Conservation (phyloP, 2,888 invertebrate species). For the Cistogaster globosa region DNA sequence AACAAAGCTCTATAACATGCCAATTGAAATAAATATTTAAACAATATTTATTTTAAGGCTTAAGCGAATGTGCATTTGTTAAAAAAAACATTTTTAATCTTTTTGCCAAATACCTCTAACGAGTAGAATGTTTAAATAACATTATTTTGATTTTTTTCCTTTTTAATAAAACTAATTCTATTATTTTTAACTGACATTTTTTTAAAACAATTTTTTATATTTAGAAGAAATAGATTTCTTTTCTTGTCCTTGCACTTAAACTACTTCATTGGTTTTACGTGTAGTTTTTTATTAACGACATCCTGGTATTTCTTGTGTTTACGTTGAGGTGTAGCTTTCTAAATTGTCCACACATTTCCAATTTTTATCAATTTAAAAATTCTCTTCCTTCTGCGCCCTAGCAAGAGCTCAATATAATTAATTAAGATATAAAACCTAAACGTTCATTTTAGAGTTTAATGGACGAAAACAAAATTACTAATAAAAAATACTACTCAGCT, state of each 20-base stretch:
- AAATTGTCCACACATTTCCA: too few species aligned
- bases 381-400: too few species aligned
- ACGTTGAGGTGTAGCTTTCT: too few species aligned
- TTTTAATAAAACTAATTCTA: too few species aligned
- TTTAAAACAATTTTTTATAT: too few species aligned
- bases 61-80: conserved; percentile 26
- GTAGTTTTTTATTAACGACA: too few species aligned
- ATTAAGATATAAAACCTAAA: background rate
- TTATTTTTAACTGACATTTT: too few species aligned
- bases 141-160: background rate
- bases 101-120: conserved; percentile 33
- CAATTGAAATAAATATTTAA: conserved; percentile 2
- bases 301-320: too few species aligned
- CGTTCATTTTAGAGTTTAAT: background rate
- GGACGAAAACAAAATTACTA: background rate
- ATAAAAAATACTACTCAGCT: background rate
- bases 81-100: conserved; percentile 57
- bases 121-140: background rate
- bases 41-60: conserved; percentile 61
- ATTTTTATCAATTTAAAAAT: too few species aligned
- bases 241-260: too few species aligned
- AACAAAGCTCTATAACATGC: background rate
- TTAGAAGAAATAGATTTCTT: too few species aligned
- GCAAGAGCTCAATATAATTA: conserved; percentile 11
- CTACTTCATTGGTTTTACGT: too few species aligned